phyloP scores from a whole-genome alignment of 1,140 invertebrate genomes.

The Drosophila yakuba region DNA sequence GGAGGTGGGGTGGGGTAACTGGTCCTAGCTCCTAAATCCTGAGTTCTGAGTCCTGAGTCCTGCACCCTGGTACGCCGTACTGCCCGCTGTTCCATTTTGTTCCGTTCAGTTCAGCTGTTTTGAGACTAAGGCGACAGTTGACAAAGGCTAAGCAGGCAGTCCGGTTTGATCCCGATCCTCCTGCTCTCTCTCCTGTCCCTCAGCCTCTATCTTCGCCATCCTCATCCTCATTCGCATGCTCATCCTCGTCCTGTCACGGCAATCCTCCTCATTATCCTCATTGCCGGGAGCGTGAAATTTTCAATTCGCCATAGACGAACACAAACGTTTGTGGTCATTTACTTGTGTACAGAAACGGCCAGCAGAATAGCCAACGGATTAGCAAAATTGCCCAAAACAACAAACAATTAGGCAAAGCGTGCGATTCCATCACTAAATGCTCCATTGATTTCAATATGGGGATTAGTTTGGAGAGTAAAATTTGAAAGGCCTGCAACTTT shows the following conservation, averaged over 20 bases:
- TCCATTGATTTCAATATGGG: neutral
- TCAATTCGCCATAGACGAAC: slow-evolving; percentile 71
- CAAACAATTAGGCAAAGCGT: slow-evolving; percentile 4
- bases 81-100: slow-evolving; percentile 30
- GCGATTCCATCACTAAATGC: neutral
- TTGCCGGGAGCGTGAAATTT: slow-evolving; percentile 74
- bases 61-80: neutral
- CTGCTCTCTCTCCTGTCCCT: neutral
- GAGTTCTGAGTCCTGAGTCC: neutral
- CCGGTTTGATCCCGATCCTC: slow-evolving; percentile 44
- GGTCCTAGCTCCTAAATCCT: slow-evolving; percentile 3
- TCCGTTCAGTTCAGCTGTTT: slow-evolving; percentile 58
- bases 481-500: no score
- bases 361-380: slow-evolving; percentile 12
- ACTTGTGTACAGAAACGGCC: slow-evolving; percentile 35
- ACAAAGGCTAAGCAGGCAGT: slow-evolving; percentile 77
- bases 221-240: neutral
- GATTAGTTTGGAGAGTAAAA: neutral
- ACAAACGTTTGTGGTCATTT: slow-evolving; percentile 73
- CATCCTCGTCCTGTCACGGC: slow-evolving; percentile 50
- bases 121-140: slow-evolving; percentile 76
- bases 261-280: slow-evolving; percentile 66
- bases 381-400: slow-evolving; percentile 5
- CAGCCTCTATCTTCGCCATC: neutral
- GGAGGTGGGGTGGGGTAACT: slow-evolving; percentile 6